Conservation (phyloP, 2,888 invertebrate species). For the Apoda limacodes region DNA sequence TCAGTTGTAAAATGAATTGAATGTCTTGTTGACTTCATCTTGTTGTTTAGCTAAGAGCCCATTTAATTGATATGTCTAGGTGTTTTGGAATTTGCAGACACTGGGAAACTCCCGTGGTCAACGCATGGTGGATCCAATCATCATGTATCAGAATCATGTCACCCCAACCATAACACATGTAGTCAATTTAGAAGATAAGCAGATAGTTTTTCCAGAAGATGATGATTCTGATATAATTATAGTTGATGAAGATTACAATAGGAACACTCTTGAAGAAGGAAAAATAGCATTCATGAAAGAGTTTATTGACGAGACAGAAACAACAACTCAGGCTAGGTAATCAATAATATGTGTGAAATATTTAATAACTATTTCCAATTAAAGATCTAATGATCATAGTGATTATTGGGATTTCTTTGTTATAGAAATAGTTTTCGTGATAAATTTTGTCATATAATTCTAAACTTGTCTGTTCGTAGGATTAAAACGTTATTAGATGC, state of each 20-base stretch:
- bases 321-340: constrained; percentile 21
- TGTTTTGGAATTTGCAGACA: constrained; percentile 86
- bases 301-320: constrained; percentile 23
- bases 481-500: constrained; percentile 22
- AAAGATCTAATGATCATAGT: no score
- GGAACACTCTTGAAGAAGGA: constrained; percentile 35
- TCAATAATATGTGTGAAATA: no score
- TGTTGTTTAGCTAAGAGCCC: no score
- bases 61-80: constrained; percentile 73
- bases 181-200: constrained; percentile 49
- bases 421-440: no score
- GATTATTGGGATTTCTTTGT: not conserved
- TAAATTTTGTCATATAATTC: no score
- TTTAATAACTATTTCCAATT: no score
- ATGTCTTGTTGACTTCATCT: constrained; percentile 3
- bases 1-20: no score
- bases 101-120: constrained; percentile 78
- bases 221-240: constrained; percentile 59
- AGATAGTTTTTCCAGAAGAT: constrained; percentile 51
- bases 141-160: constrained; percentile 53
- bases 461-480: no score
- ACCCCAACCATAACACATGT: constrained; percentile 37
- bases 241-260: constrained; percentile 51
- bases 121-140: constrained; percentile 67
- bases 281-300: constrained; percentile 28